A percentile compares a stretch with the other conserved stretches of the same genome.
Conservation (phyloP, 2,797 vertebrate species). For the Betta splendens region DNA sequence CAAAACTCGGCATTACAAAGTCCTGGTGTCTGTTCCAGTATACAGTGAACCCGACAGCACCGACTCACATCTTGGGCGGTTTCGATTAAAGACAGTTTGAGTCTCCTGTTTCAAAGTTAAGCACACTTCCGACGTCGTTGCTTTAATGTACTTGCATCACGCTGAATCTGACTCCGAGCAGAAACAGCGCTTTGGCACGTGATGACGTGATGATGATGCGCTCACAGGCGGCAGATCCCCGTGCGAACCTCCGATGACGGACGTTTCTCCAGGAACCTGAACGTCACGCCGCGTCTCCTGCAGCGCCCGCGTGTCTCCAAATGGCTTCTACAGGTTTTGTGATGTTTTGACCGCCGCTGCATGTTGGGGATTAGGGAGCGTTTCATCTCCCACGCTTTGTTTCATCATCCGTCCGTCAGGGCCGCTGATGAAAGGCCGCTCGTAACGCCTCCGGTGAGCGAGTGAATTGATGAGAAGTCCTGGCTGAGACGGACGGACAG, state of each 20-base stretch:
- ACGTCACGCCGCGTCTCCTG: conserved; percentile 40
- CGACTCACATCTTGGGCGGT: too few species aligned
- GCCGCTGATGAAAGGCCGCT: conserved; percentile 67
- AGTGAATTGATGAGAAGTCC: conserved; percentile 66
- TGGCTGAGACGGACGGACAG: conserved; percentile 67
- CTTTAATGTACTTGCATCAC: too few species aligned
- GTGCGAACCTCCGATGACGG: neutral
- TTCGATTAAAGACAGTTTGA: too few species aligned
- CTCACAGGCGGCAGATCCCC: conserved; percentile 6
- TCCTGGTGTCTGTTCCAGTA: too few species aligned
- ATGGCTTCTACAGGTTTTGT: conserved; percentile 35
- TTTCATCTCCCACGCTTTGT: conserved; percentile 62
- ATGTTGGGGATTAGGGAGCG: conserved; percentile 55
- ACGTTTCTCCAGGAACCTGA: conserved; percentile 24
- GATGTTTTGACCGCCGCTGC: conserved; percentile 50
- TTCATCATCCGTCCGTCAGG: conserved; percentile 67
- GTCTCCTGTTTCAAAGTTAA: too few species aligned
- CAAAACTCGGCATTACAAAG: too few species aligned
- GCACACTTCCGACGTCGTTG: too few species aligned
- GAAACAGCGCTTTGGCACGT: too few species aligned
- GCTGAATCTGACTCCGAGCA: too few species aligned
- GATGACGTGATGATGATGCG: too few species aligned
- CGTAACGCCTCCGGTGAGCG: conserved; percentile 41
- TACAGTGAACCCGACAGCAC: too few species aligned
- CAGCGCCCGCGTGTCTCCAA: conserved; percentile 27